Percentiles rank a stretch among this genome's conserved stretches.
Evolutionary conservation across 2,888 invertebrate genomes (phyloP).

Genomic region (Aphidius colemani): DNA sequence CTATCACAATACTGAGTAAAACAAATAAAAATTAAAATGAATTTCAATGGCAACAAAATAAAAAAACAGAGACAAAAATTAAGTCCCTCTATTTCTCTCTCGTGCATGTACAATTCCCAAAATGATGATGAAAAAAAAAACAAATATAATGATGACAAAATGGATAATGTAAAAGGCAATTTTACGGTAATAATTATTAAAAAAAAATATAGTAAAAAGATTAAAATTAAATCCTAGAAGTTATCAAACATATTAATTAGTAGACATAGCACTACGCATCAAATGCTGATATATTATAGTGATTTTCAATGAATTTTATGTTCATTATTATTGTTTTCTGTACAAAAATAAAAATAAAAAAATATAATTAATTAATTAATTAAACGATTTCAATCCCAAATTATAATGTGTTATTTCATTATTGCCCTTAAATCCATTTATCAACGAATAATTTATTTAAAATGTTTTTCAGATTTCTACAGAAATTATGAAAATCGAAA

Average conservation of each 20-base stretch:
- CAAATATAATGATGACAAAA: conserved; percentile 3
- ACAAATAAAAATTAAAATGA: conserved; percentile 27
- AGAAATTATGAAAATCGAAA: too few species aligned
- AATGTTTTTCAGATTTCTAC: too few species aligned
- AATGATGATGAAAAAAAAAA: conserved; percentile 9
- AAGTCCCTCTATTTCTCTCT: conserved; percentile 35
- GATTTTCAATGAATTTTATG: conserved; percentile 55
- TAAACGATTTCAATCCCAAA: conserved; percentile 55
- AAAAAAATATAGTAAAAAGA: conserved; percentile 43
- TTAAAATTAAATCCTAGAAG: conserved; percentile 41
- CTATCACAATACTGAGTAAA: conserved; percentile 24
- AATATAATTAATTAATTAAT: conserved; percentile 39
- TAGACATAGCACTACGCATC: conserved; percentile 50
- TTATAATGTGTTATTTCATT: conserved; percentile 6
- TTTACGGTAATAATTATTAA: conserved; percentile 31
- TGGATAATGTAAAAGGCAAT: conserved; percentile 35
- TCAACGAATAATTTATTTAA: too few species aligned
- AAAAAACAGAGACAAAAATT: conserved; percentile 29
- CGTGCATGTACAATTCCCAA: conserved; percentile 40
- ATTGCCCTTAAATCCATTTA: background rate
- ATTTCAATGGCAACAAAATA: conserved; percentile 33
- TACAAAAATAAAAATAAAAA: conserved; percentile 48
- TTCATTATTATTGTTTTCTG: conserved; percentile 57
- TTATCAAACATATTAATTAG: conserved; percentile 54
- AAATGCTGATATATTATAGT: conserved; percentile 56